Evolutionary conservation across 1,140 invertebrate genomes (phyloP).

Genomic region (Diuraphis noxia): DNA sequence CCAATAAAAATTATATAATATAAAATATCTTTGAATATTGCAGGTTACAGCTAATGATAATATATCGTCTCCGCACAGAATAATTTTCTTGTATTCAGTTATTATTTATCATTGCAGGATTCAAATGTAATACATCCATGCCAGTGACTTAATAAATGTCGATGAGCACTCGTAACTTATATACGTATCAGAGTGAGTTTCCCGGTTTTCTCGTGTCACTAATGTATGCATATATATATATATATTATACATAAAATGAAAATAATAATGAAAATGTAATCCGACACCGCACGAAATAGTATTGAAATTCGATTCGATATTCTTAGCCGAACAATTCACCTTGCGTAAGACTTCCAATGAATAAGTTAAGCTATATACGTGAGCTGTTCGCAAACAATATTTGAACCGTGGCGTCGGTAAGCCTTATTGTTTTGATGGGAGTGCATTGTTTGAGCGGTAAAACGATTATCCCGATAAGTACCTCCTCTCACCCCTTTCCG

Average conservation of each 20-base stretch:
- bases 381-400: slow-evolving; percentile 1
- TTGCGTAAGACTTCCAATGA: not conserved
- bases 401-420: not conserved
- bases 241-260: not conserved
- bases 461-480: slow-evolving; percentile 24
- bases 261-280: not conserved
- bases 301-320: slow-evolving; percentile 8
- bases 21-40: no score
- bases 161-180: not conserved
- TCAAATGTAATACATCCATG: not conserved
- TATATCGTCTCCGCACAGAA: not conserved
- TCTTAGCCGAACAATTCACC: not conserved
- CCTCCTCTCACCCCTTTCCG: not conserved
- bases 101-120: not conserved
- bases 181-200: not conserved
- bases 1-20: no score
- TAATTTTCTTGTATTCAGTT: not conserved
- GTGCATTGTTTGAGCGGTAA: slow-evolving; percentile 4
- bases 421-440: not conserved
- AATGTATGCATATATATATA: not conserved
- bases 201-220: not conserved
- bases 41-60: no score
- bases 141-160: no score
- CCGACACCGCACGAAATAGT: not conserved
- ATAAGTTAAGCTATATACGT: not conserved